These are phyloP conservation scores for Rotaria macrura DNA, from an alignment of 2,888 invertebrate species.

Conservation along the genomic window DNA sequence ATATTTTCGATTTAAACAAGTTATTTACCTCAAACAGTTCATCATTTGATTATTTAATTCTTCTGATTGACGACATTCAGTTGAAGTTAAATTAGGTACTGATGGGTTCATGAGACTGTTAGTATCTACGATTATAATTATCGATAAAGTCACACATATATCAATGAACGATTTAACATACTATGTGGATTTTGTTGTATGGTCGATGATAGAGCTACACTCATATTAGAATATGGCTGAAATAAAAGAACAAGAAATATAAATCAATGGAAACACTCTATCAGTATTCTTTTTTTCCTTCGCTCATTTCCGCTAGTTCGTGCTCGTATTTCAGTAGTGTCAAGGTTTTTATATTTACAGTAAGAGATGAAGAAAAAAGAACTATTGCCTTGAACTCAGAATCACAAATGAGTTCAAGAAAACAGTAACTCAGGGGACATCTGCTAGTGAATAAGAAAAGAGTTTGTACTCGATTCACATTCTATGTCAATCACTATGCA, in stretches of 20 bases:
- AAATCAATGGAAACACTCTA: background rate
- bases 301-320: background rate
- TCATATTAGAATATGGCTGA: background rate
- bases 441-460: background rate
- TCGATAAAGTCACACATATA: background rate
- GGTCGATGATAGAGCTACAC: background rate
- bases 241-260: background rate
- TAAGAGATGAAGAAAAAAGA: background rate
- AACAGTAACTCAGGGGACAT: background rate
- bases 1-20: too few relatives aligned
- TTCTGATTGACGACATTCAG: slow-evolving; percentile 5
- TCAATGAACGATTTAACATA: background rate
- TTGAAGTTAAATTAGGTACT: background rate
- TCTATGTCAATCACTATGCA: background rate
- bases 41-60: background rate
- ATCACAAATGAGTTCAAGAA: background rate
- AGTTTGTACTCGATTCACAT: background rate
- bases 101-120: background rate
- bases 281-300: background rate
- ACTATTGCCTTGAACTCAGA: background rate
- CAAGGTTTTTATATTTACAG: background rate
- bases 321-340: background rate
- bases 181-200: background rate
- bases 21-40: background rate
- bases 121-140: background rate